Conservation (phyloP, 2,888 invertebrate genomes). For the Zaprionus lineosus region DNA sequence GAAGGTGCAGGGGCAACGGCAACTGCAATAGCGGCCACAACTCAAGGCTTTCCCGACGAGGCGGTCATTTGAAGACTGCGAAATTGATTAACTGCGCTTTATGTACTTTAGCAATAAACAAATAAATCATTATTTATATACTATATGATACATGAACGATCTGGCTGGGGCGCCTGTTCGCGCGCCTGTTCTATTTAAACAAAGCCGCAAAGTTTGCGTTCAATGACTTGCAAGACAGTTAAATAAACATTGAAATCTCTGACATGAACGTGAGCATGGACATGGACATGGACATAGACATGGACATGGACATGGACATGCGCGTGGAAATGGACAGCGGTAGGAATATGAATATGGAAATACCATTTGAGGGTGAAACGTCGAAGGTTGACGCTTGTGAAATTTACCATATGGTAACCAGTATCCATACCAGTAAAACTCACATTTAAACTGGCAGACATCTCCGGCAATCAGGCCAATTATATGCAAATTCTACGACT, state of each 20-base stretch:
- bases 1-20: not conserved
- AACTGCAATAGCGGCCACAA: not conserved
- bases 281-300: not conserved
- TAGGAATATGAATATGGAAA: not conserved
- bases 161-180: constrained; percentile 25
- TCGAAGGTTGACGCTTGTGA: constrained; percentile 36
- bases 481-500: constrained; percentile 66
- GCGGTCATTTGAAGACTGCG: constrained; percentile 43
- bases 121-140: constrained; percentile 77
- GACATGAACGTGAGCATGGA: constrained; percentile 11
- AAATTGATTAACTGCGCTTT: constrained; percentile 73
- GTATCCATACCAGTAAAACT: constrained; percentile 28
- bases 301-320: not conserved
- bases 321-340: not conserved
- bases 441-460: constrained; percentile 38
- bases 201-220: constrained; percentile 60
- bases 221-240: constrained; percentile 73
- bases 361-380: no score
- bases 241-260: constrained; percentile 67
- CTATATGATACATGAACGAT: constrained; percentile 49
- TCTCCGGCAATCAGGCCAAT: constrained; percentile 54
- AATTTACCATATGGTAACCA: constrained; percentile 57
- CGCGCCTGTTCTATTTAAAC: constrained; percentile 25
- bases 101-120: constrained; percentile 68
- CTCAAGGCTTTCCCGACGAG: constrained; percentile 7